Percentiles rank a stretch among this genome's conserved stretches.
These are phyloP conservation scores for Caenorhabditis drosophilae DNA, from an alignment of 2,888 invertebrate genomes.

Conservation along the genomic window DNA sequence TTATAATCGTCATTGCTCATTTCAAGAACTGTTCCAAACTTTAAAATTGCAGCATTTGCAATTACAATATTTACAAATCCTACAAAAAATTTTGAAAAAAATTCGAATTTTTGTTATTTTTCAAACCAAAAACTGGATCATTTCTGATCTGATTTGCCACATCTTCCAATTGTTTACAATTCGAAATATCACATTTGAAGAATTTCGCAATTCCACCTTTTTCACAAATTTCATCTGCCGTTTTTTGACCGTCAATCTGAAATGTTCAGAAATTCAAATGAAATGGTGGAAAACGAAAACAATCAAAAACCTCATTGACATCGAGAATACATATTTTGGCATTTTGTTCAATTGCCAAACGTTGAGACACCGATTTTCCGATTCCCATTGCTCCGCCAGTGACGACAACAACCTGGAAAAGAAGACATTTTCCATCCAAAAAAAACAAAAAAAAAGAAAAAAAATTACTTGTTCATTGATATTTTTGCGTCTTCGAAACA, in stretches of 20 bases:
- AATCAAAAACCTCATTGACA: constrained; percentile 31
- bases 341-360: constrained; percentile 15
- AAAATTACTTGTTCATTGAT: constrained; percentile 33
- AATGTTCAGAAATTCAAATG: constrained; percentile 1
- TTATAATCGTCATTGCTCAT: constrained; percentile 28
- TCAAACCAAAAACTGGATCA: constrained; percentile 13
- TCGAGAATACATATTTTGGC: constrained; percentile 41
- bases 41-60: constrained; percentile 41
- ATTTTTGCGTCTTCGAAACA: constrained; percentile 30
- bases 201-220: constrained; percentile 38
- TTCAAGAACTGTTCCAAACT: constrained; percentile 25
- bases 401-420: constrained; percentile 37
- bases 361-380: constrained; percentile 30
- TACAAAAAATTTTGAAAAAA: constrained; percentile 1
- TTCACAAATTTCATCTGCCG: constrained; percentile 29
- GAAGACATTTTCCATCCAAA: neutral
- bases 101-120: neutral
- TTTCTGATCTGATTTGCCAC: constrained; percentile 6
- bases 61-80: constrained; percentile 35
- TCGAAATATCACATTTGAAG: constrained; percentile 35
- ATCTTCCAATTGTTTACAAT: constrained; percentile 14
- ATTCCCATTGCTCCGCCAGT: constrained; percentile 47
- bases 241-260: constrained; percentile 22
- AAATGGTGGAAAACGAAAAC: neutral
- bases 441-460: too few relatives aligned